Percentiles rank a stretch among this genome's conserved stretches.
Evolutionary conservation across 2,888 invertebrate species (phyloP).

Genomic region (Xanthorhoe designata): DNA sequence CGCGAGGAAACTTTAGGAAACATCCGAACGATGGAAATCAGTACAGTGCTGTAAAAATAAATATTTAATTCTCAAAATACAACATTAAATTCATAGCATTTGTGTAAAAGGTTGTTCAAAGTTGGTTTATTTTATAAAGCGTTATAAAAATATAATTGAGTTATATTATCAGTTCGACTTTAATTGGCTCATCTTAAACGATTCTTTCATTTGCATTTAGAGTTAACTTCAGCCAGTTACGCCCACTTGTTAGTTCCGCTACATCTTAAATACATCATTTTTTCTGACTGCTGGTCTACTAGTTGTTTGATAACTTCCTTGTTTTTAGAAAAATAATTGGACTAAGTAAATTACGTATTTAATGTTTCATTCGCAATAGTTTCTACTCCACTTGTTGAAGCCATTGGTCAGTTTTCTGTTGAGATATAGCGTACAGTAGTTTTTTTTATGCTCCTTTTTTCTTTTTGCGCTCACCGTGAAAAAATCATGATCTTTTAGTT

Average conservation of each 20-base stretch:
- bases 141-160: no score
- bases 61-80: no score
- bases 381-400: slow-evolving; percentile 3
- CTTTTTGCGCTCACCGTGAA: slow-evolving; percentile 3
- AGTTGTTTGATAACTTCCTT: neutral
- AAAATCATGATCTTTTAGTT: neutral
- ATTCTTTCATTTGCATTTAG: neutral
- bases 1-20: no score
- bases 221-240: neutral
- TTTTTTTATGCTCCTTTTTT: slow-evolving; percentile 15
- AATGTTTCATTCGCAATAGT: neutral
- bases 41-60: no score
- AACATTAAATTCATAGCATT: no score
- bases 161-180: no score
- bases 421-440: neutral
- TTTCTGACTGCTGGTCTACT: neutral
- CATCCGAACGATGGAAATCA: no score
- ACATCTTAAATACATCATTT: neutral
- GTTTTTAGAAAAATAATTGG: neutral
- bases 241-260: neutral
- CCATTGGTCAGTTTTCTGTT: neutral
- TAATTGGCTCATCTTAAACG: neutral
- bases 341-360: neutral
- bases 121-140: no score
- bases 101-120: no score